phyloP scores from a whole-genome alignment of 2,888 invertebrate genomes.

The Uropetala carovei region DNA sequence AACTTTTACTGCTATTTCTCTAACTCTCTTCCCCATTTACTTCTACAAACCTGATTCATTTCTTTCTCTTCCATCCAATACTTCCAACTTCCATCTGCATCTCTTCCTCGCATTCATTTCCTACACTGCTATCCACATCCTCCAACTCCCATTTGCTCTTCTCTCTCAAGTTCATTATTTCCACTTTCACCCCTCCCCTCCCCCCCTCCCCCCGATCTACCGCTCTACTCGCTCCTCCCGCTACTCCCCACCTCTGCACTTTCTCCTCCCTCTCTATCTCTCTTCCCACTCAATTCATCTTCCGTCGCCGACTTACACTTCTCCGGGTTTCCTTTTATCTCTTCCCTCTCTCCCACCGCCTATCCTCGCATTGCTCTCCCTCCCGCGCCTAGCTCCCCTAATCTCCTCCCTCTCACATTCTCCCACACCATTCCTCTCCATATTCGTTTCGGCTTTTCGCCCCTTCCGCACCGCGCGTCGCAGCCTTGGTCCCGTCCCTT shows the following conservation, averaged over 20 bases:
- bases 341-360: conserved; percentile 70
- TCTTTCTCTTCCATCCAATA: no score
- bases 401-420: conserved; percentile 27
- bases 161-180: not conserved
- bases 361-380: conserved; percentile 72
- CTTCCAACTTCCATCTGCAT: no score
- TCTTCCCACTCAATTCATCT: not conserved
- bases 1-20: no score
- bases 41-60: no score
- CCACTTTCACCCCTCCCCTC: not conserved
- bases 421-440: not conserved
- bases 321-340: not conserved
- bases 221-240: not conserved
- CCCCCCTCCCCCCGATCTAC: not conserved
- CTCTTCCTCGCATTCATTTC: no score
- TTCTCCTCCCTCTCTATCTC: not conserved
- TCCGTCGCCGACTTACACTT: not conserved
- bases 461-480: conserved; percentile 70
- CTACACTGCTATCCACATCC: not conserved
- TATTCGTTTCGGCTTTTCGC: conserved; percentile 65
- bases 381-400: conserved; percentile 44
- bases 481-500: conserved; percentile 43
- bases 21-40: no score
- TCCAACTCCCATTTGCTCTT: not conserved
- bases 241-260: no score